phyloP scores from a whole-genome alignment of 2,113 vertebrate species.

The Mungos mungo region DNA sequence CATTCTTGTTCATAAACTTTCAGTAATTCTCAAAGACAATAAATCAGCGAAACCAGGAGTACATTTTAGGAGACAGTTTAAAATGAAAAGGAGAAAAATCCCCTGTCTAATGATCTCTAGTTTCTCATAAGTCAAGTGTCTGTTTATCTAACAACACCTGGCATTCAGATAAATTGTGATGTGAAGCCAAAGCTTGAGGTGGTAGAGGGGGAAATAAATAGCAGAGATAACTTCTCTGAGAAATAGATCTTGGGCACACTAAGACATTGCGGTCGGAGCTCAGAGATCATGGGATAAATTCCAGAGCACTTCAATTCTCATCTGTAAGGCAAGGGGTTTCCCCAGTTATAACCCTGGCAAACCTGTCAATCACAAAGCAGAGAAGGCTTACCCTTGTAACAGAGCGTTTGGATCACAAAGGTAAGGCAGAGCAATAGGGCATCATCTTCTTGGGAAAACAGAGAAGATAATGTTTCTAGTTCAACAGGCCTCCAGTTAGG shows the following conservation, averaged over 20 bases:
- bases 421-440: neutral
- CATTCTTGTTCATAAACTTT: neutral
- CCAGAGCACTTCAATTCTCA: conserved; percentile 71
- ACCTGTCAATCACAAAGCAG: conserved; percentile 65
- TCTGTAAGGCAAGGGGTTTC: conserved; percentile 69
- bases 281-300: conserved; percentile 67
- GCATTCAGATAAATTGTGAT: conserved; percentile 68
- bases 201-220: conserved; percentile 72
- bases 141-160: conserved; percentile 74
- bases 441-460: conserved; percentile 56
- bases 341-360: conserved; percentile 53
- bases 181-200: conserved; percentile 52
- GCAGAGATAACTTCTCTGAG: conserved; percentile 73
- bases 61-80: conserved; percentile 58
- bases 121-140: conserved; percentile 71
- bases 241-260: conserved; percentile 63
- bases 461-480: conserved; percentile 26
- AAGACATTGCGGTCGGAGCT: conserved; percentile 70
- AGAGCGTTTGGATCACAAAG: conserved; percentile 57
- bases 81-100: conserved; percentile 58
- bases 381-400: conserved; percentile 36
- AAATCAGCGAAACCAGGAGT: neutral
- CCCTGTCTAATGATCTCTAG: conserved; percentile 34
- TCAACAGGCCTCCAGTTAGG: conserved; percentile 23
- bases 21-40: neutral